A percentile compares a stretch with the other conserved stretches of the same genome.
Conservation (phyloP, 2,888 invertebrate genomes). For the Eledone cirrhosa region DNA sequence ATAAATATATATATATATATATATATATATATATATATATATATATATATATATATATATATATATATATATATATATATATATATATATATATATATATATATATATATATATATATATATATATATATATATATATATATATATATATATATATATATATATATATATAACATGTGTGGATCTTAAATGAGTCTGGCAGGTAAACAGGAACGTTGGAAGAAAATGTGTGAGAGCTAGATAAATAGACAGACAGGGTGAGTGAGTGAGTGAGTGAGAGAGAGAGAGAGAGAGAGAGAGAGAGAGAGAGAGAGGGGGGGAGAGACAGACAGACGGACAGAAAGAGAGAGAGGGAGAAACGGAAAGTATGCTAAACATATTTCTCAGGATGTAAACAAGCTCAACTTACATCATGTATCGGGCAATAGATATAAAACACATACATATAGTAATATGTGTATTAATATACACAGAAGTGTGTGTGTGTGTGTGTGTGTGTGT, state of each 20-base stretch:
- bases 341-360: not conserved
- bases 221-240: not conserved
- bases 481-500: not conserved
- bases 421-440: constrained; percentile 27
- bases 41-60: not conserved
- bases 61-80: not conserved
- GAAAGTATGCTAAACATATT: not conserved
- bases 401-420: no score
- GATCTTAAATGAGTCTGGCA: not conserved
- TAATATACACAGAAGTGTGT: constrained; percentile 4
- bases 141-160: constrained; percentile 30
- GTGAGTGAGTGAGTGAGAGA: not conserved
- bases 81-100: constrained; percentile 14
- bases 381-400: no score
- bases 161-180: not conserved
- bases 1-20: not conserved
- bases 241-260: not conserved
- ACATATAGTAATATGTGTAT: constrained; percentile 27
- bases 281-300: not conserved
- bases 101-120: constrained; percentile 19
- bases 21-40: not conserved
- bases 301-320: not conserved
- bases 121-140: constrained; percentile 25
- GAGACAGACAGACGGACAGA: not conserved
- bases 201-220: not conserved